Base-by-base conservation (phyloP, 2,888 invertebrate genomes). In the Caprella mutica region DNA sequence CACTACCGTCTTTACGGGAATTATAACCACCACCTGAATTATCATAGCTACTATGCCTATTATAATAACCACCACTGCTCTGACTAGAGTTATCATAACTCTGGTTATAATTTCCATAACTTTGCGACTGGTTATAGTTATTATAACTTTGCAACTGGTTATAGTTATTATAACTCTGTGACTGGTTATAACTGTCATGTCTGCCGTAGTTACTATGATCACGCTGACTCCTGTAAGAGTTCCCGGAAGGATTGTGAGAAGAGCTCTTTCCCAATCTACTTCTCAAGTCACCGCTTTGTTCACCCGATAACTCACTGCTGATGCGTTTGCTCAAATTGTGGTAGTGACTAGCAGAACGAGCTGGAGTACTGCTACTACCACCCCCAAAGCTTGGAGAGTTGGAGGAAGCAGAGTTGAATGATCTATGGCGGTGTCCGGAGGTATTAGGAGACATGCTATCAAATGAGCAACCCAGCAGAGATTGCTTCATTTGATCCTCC, bases 301-400 rank as follows among this genome's bases (percentile, higher is more conserved):
- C n/a, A 23, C 44, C 27, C 8, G 29, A 30, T 30, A 48, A 30
- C 23, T 48, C 29, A 21, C 23, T n/a, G 3, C 29, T 21, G 19
- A 48, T 48, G 17, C 19, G 29, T 27, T 26, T 30, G 48, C n/a
- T 48, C 48, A 48, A 30, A 9, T 48, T 27, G 23, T 48, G 48
- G 17, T 48, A 48, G 48, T 48, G 48, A 21, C 48, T 48, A n/a
- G 48, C 48, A 48, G 48, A 30, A 17, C 30, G 48, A 24, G 26
- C 44, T 9, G 14, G 29, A n/a, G n/a, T n/a, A n/a, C n/a, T n/a
- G n/a, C n/a, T n/a, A 14, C n/a, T 29, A 5, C 30, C 48, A n/a
- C 29, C 27, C 9, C 33, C 14, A 14, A 33, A 14, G 30, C 30
- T 27, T 27, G 8, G 6, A 2, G 48, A 48, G 14, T 48, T n/a